Evolutionary conservation across 1,140 invertebrate species (phyloP).

Genomic region (Ruditapes philippinarum): DNA sequence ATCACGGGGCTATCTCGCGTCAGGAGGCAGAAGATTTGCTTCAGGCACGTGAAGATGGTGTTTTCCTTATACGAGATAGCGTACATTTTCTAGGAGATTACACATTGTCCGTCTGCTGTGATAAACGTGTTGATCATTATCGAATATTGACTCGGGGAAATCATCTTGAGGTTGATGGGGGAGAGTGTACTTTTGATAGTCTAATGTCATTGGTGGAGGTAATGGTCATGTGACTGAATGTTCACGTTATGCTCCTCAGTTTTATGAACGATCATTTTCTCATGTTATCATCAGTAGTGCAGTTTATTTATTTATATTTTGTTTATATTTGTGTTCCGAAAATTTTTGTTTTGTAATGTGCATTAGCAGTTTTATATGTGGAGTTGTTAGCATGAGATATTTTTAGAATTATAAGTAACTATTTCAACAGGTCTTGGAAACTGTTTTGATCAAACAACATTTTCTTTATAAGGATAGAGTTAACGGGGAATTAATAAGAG

Average conservation of each 20-base stretch:
- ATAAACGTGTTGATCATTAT: slow-evolving; percentile 81
- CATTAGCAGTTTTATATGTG: no score
- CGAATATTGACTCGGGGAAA: slow-evolving; percentile 78
- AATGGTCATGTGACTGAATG: slow-evolving; percentile 70
- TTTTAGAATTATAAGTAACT: no score
- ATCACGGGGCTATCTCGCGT: slow-evolving; percentile 98
- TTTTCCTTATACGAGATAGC: slow-evolving; percentile 98
- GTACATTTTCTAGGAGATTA: slow-evolving; percentile 99
- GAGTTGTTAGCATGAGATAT: background rate
- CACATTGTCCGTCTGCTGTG: slow-evolving; percentile 95
- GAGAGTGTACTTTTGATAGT: slow-evolving; percentile 81
- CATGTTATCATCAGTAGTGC: no score
- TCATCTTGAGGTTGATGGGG: slow-evolving; percentile 81
- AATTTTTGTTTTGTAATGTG: no score
- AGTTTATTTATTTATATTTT: background rate
- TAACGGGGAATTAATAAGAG: no score
- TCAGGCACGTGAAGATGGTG: slow-evolving; percentile 92
- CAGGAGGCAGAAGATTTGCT: slow-evolving; percentile 97
- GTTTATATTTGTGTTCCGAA: background rate
- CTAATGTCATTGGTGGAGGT: slow-evolving; percentile 83
- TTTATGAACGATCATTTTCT: no score
- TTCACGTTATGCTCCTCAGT: slow-evolving; percentile 1
- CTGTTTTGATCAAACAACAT: no score
- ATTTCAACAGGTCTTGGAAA: no score
- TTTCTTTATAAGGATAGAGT: no score